A percentile compares a stretch with the other conserved stretches of the same genome.
These are phyloP conservation scores for Melitaea athalia DNA, from an alignment of 2,888 invertebrate species.

Conservation along the genomic window DNA sequence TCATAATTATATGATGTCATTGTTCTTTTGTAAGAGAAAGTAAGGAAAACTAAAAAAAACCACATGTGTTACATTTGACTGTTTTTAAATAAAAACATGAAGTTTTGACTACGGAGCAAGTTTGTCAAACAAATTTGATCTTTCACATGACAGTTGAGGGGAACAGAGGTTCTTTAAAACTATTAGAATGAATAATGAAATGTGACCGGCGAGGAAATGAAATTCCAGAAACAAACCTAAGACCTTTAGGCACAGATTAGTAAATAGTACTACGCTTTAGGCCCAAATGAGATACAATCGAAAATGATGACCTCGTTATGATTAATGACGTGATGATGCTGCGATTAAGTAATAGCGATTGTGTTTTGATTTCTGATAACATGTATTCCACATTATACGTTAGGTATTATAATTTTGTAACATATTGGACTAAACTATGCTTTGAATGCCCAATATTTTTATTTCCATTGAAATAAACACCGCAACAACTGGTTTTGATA, in stretches of 20 bases:
- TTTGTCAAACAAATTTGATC: no score
- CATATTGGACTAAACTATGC: no score
- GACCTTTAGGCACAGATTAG: neutral
- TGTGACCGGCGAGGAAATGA: constrained; percentile 13
- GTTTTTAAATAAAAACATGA: no score
- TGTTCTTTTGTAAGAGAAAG: no score
- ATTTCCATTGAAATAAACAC: no score
- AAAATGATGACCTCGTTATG: constrained; percentile 3
- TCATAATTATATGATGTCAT: neutral
- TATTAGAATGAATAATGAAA: constrained; percentile 20
- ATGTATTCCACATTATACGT: neutral
- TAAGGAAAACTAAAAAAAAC: no score
- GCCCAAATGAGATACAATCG: neutral
- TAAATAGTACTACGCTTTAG: no score
- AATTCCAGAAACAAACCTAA: constrained; percentile 11
- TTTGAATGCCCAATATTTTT: no score
- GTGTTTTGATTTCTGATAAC: constrained; percentile 14
- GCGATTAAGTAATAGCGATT: constrained; percentile 19
- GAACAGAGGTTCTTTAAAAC: constrained; percentile 9
- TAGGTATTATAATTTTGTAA: neutral
- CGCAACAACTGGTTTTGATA: no score
- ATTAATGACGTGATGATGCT: constrained; percentile 15
- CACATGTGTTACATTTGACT: no score
- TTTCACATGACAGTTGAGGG: neutral
- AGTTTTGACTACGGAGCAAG: no score